Evolutionary conservation across 1,140 invertebrate species (phyloP).

Genomic region (Solenopsis fugax): DNA sequence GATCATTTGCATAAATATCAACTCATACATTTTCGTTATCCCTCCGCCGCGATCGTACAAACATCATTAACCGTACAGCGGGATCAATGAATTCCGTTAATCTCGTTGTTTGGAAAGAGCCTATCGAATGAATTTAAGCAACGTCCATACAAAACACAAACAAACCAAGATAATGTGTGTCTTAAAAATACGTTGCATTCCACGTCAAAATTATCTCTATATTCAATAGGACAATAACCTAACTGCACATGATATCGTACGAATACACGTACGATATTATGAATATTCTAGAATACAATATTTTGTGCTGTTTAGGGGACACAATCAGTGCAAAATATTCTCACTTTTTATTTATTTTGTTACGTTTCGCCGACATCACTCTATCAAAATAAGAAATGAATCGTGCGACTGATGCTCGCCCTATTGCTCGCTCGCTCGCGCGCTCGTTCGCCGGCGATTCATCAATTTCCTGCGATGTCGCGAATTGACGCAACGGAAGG

Average conservation of each 20-base stretch:
- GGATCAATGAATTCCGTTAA: neutral
- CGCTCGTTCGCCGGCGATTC: slow-evolving; percentile 18
- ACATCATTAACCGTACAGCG: neutral
- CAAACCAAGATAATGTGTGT: neutral
- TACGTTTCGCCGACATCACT: neutral
- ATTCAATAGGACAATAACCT: neutral
- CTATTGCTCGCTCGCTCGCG: neutral
- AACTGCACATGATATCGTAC: no score
- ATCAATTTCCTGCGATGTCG: slow-evolving; percentile 55
- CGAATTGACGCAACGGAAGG: slow-evolving; percentile 35
- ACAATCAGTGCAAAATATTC: neutral
- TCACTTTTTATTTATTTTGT: neutral
- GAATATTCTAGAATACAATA: no score
- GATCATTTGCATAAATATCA: neutral
- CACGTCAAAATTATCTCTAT: neutral
- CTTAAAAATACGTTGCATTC: neutral
- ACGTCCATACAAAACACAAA: neutral
- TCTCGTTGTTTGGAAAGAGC: neutral
- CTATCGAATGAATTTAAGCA: neutral
- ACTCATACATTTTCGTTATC: neutral
- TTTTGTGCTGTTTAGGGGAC: no score
- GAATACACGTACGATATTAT: no score
- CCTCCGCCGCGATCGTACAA: neutral
- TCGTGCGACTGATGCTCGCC: neutral
- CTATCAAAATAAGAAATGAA: neutral